Base-by-base conservation (phyloP, 2,888 invertebrate species). In the Limulus polyphemus region DNA sequence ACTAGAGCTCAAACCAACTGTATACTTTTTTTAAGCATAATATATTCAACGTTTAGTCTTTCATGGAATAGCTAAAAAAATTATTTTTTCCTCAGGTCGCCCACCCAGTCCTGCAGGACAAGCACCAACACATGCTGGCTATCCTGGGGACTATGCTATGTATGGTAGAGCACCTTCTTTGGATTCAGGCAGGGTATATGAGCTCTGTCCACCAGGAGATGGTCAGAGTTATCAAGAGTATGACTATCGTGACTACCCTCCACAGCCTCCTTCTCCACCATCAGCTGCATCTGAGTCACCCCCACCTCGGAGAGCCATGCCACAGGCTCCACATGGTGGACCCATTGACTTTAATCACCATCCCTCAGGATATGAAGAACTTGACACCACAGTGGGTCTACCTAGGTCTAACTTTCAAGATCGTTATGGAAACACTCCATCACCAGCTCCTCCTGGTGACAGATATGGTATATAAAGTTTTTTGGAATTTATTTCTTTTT, bases 311-410 rank as follows among this genome's bases (percentile, higher is more conserved):
- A 58, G 68, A 59, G 68, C 67, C 9, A 64, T 69, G 65, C 67
- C 68, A 55, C 70, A 71, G 67, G 70, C 69, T 61, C 69, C 70
- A 59, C 71, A 69, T 14, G 32, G 56, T 57, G 61, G 60, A 16
- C 57, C 54, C 13, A 16, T 57, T 2, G 58, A 61, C 11, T 61
- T 63, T 60, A 62, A 59, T 52, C 59, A 79, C 69, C 81, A 71
- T 79, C 78, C 79, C 62, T 79, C 84, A 70, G 83, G 84, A 61
- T 84, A 84, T 75, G 84, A 84, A 73, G 84, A 84, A 74, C 78
- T 84, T 73, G 83, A 81, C 70, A 71, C 74, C 57, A 57, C 61
- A 47, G 49, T 63, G 46, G 60, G 61, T n/a, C 61, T 61, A n/a
- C 57, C 62, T 48, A 47, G 61, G 17, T n/a, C 58, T 32, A 59